Evolutionary conservation across 2,888 invertebrate genomes (phyloP).

Genomic region (Yponomeuta malinellus): DNA sequence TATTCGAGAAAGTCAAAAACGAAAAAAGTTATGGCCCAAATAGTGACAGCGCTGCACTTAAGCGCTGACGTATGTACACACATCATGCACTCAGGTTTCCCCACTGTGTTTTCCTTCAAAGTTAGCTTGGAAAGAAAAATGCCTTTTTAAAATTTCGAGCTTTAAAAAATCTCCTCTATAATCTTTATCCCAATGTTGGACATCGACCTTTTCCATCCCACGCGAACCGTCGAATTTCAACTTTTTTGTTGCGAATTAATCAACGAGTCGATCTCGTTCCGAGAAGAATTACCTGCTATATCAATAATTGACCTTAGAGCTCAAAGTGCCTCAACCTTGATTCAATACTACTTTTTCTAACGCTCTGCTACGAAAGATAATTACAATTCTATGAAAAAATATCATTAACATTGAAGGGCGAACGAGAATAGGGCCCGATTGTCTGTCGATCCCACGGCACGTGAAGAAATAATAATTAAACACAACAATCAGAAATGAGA

Average conservation of each 20-base stretch:
- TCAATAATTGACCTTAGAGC: neutral
- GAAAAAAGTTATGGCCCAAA: too few relatives aligned
- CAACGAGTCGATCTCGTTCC: neutral
- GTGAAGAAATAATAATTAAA: constrained; percentile 6
- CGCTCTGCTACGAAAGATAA: neutral
- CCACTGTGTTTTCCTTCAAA: too few relatives aligned
- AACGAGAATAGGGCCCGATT: neutral
- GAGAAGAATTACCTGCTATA: neutral
- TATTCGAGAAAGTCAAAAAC: too few relatives aligned
- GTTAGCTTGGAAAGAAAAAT: too few relatives aligned
- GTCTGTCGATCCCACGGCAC: constrained; percentile 4
- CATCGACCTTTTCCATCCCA: too few relatives aligned
- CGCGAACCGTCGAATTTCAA: neutral
- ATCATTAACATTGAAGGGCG: constrained; percentile 1
- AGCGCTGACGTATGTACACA: too few relatives aligned
- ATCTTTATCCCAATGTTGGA: too few relatives aligned
- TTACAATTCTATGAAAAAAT: constrained; percentile 2
- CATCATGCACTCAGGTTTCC: too few relatives aligned
- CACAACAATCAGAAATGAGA: constrained; percentile 4
- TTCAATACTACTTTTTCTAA: neutral
- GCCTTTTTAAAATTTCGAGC: too few relatives aligned
- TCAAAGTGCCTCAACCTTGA: neutral
- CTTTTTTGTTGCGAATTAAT: neutral
- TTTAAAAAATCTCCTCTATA: too few relatives aligned
- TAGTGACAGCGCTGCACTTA: too few relatives aligned